These are phyloP conservation scores for Sabatieria punctata DNA, from an alignment of 2,888 invertebrate genomes.

Conservation along the genomic window DNA sequence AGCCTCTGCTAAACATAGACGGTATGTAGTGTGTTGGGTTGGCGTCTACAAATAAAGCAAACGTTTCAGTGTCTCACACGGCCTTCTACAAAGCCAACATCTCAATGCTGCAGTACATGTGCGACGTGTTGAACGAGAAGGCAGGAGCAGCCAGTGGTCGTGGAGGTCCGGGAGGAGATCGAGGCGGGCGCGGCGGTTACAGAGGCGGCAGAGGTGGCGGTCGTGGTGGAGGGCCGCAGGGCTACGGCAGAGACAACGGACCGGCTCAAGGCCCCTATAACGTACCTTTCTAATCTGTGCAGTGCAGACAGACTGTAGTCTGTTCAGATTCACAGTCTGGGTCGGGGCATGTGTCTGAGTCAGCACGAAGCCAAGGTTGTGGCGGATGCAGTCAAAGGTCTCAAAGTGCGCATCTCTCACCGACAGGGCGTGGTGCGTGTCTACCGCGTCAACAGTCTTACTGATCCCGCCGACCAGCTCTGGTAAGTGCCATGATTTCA, in stretches of 20 bases:
- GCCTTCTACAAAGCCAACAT: slow-evolving; percentile 23
- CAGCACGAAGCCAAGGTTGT: slow-evolving; percentile 16
- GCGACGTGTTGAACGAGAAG: slow-evolving; percentile 18
- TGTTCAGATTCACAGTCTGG: slow-evolving; percentile 14
- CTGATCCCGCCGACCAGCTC: slow-evolving; percentile 19
- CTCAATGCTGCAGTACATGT: slow-evolving; percentile 23
- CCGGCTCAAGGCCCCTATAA: too few species aligned
- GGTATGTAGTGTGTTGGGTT: too few species aligned
- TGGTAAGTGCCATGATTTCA: slow-evolving; percentile 10
- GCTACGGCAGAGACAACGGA: neutral
- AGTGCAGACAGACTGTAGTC: too few species aligned
- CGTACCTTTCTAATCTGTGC: too few species aligned
- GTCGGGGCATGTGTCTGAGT: slow-evolving; percentile 15
- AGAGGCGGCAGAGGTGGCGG: slow-evolving; percentile 2
- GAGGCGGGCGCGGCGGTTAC: neutral
- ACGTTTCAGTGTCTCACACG: slow-evolving; percentile 20
- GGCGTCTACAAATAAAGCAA: too few species aligned
- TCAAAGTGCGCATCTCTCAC: slow-evolving; percentile 19
- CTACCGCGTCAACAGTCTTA: slow-evolving; percentile 22
- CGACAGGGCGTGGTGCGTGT: slow-evolving; percentile 20
- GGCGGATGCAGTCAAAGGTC: slow-evolving; percentile 19
- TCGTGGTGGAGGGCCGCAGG: neutral
- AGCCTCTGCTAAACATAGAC: slow-evolving; percentile 22
- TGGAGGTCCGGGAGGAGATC: neutral
- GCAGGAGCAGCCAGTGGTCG: neutral